Percentiles rank a stretch among this genome's conserved stretches.
phyloP scores from a whole-genome alignment of 2,797 vertebrate species.

The Coreius guichenoti region DNA sequence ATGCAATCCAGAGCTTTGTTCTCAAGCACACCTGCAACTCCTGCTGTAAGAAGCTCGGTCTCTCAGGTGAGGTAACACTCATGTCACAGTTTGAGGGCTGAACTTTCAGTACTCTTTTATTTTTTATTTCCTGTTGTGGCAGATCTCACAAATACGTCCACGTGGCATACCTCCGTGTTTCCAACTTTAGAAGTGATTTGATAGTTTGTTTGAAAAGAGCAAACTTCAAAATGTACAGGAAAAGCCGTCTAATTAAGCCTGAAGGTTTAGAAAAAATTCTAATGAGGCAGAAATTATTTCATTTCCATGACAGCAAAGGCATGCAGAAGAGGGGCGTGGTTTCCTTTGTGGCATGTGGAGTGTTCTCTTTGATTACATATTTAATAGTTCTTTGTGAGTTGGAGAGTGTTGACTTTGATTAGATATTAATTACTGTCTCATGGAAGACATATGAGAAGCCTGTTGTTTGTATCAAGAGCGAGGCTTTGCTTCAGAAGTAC shows the following conservation, averaged over 20 bases:
- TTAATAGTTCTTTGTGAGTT: constrained; percentile 78
- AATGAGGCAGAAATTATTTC: constrained; percentile 66
- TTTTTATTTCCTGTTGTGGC: constrained; percentile 3
- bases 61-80: constrained; percentile 79
- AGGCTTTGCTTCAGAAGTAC: constrained; percentile 62
- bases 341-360: constrained; percentile 77
- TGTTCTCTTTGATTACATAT: constrained; percentile 86
- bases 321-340: constrained; percentile 75
- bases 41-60: constrained; percentile 87
- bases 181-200: constrained; percentile 25
- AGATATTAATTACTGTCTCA: constrained; percentile 87
- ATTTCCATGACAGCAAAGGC: constrained; percentile 78
- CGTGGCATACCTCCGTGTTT: constrained; percentile 25
- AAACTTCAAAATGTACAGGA: constrained; percentile 31
- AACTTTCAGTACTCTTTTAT: constrained; percentile 1
- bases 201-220: constrained; percentile 2
- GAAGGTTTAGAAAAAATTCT: constrained; percentile 34
- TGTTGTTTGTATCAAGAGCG: constrained; percentile 77
- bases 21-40: constrained; percentile 89
- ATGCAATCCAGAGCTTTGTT: constrained; percentile 89
- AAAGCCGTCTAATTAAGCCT: constrained; percentile 47
- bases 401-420: constrained; percentile 82
- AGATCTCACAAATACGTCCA: background rate
- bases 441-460: constrained; percentile 71
- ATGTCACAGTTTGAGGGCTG: constrained; percentile 7